Base-by-base conservation (phyloP, 2,888 invertebrate genomes). In the Meandrusa payeni region DNA sequence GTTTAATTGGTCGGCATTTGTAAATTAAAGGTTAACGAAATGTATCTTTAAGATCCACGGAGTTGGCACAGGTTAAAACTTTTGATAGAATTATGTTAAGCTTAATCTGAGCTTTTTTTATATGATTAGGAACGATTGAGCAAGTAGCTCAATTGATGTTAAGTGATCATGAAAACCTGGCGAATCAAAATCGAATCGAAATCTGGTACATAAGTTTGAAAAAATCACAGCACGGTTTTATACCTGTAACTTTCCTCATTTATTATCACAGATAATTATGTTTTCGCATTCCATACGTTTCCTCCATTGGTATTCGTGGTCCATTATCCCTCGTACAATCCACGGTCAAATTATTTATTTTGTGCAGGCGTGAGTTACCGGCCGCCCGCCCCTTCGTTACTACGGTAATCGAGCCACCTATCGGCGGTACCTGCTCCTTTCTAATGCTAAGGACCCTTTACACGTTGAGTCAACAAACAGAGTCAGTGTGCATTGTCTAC, bases 311-410 rank as follows among this genome's bases (percentile, higher is more conserved):
- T 48, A 51, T 51, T 49, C 50, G 47, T 38, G 55, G 61, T 61
- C 69, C 68, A 75, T 76, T 73, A 74, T 57, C 57, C 55, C 39
- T 23, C 17, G n/a, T 39, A 61, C 79, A 81, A 82, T 85, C 83
- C 78, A 54, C 57, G 49, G 66, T 63, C 64, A 71, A 70, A 76
- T 80, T 79, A 80, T 85, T 86, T 83, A 83, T 85, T 80, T 82
- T 74, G 76, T 79, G 61, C 68, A 66, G 83, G 83, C 80, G 86
- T 83, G 81, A 81, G 79, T 77, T 77, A 81, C 79, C 69, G 77
- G 49, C 59, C 57, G 69, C 53, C 69, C 86, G 83, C 86, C 86
- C 73, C 80, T 86, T 85, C 79, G 77, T 85, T 86, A 86, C 82
- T 76, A 83, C 79, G 80, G 69, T 83, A 83, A 85, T 85, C 66